Base-by-base conservation (phyloP, 2,113 vertebrate species). In the Lota lota region DNA sequence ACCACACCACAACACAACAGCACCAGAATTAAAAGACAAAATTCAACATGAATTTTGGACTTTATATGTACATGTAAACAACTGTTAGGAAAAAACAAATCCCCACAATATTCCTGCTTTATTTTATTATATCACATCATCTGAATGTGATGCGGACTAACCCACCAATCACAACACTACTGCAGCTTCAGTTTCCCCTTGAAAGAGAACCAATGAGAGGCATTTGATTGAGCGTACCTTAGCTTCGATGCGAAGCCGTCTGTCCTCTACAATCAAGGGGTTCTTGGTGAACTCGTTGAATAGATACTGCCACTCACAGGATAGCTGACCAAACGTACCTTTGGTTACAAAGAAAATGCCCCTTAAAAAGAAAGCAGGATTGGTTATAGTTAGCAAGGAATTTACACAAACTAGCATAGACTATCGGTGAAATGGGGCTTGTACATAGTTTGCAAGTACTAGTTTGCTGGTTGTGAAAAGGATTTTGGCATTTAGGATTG, bases 221-320 rank as follows among this genome's bases (percentile, higher is more conserved):
- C 40, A 5, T 47, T 10, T 47, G 40, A 47, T 47, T 8, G 12
- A 18, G 11, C 54, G 18, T 90, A 98, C 97, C 94, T 98, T 99
- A 65, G 97, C 96, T 85, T 99, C 97, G 54, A 99, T 99, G 66
- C 96, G 95, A 56, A 98, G 83, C 62, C 97, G 90, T 58, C 95
- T 91, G 53, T 83, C 92, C 72, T 95, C 94, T 14, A 98, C 91
- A 1, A 99, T 96, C 77, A 94, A 93, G 0, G 97, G 96, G 0
- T 96, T 94, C 92, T 96, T 98, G 70, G 96, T 99, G 87, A 99
- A 99, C 78, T 99, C 97, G 75, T 99, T 95, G 0, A 96, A 99
- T 68, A 88, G 93, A 77, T 98, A 99, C 56, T 99, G 96, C 96
- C 97, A 99, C 68, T 99, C 97, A 78, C 96, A 99, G 2, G 94